These are phyloP conservation scores for Tyria jacobaeae DNA, from an alignment of 2,888 invertebrate genomes.

Conservation along the genomic window DNA sequence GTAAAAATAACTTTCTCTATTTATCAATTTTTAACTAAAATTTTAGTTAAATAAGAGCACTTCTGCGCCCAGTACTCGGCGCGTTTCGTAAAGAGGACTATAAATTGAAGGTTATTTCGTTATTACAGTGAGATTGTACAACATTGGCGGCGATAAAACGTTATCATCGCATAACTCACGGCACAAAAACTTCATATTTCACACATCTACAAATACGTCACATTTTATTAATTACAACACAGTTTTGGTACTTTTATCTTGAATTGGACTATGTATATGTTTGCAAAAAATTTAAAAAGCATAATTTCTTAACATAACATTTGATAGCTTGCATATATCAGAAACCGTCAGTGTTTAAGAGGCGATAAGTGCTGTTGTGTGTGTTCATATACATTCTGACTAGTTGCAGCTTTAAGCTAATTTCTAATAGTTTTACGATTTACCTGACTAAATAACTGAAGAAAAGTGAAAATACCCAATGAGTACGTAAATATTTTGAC, in stretches of 20 bases:
- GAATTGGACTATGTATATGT: slow-evolving; percentile 26
- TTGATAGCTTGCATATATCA: too few species aligned
- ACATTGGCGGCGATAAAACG: slow-evolving; percentile 77
- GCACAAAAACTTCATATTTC: slow-evolving; percentile 70
- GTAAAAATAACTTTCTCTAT: too few species aligned
- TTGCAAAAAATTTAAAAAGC: neutral
- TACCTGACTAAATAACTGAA: neutral
- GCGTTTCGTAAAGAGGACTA: slow-evolving; percentile 79
- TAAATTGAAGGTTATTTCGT: slow-evolving; percentile 83
- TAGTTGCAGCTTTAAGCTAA: neutral
- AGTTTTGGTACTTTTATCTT: slow-evolving; percentile 22
- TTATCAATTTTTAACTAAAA: neutral
- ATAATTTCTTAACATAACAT: neutral
- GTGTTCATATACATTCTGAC: neutral
- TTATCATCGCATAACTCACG: slow-evolving; percentile 76
- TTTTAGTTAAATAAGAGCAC: neutral
- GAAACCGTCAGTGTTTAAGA: neutral
- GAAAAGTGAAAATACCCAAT: neutral
- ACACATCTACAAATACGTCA: slow-evolving; percentile 56
- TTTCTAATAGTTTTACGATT: neutral
- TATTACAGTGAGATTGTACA: slow-evolving; percentile 79
- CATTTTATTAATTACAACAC: slow-evolving; percentile 33
- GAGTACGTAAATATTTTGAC: too few species aligned
- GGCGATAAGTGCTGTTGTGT: neutral
- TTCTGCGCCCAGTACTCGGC: slow-evolving; percentile 65